phyloP scores from a whole-genome alignment of 2,888 invertebrate species.

The Euphydryas editha region DNA sequence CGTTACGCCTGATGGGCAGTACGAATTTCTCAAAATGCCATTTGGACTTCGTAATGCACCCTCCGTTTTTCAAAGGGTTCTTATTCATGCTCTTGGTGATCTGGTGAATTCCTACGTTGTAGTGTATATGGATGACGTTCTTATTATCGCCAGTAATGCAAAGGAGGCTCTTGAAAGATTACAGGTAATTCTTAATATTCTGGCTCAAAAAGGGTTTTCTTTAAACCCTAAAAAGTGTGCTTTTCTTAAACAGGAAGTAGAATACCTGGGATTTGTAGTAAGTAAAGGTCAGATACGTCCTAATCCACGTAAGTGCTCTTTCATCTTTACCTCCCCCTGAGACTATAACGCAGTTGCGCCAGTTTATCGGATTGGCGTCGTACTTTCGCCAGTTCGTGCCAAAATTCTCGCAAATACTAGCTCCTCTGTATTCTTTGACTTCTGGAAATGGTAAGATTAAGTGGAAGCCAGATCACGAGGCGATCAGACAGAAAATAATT shows the following conservation, averaged over 20 bases:
- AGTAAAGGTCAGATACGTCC: constrained; percentile 43
- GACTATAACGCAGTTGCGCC: constrained; percentile 31
- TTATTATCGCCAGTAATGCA: too few relatives aligned
- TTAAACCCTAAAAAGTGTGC: constrained; percentile 5
- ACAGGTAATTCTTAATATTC: too few relatives aligned
- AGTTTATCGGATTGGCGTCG: neutral
- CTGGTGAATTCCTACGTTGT: too few relatives aligned
- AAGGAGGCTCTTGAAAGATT: too few relatives aligned
- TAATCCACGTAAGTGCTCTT: constrained; percentile 46
- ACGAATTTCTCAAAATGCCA: too few relatives aligned
- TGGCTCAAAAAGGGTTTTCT: constrained; percentile 26
- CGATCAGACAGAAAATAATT: constrained; percentile 29
- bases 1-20: too few relatives aligned
- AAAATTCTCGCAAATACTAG: neutral
- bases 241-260: constrained; percentile 43
- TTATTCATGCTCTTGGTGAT: too few relatives aligned
- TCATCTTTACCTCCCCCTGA: constrained; percentile 40
- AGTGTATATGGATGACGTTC: too few relatives aligned
- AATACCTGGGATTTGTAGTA: constrained; percentile 45
- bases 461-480: constrained; percentile 23
- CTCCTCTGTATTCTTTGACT: neutral
- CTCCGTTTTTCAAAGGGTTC: too few relatives aligned
- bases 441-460: constrained; percentile 1
- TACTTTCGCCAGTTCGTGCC: neutral
- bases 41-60: too few relatives aligned